Conservation (phyloP, 2,888 invertebrate species). For the Anarsia innoxiella region DNA sequence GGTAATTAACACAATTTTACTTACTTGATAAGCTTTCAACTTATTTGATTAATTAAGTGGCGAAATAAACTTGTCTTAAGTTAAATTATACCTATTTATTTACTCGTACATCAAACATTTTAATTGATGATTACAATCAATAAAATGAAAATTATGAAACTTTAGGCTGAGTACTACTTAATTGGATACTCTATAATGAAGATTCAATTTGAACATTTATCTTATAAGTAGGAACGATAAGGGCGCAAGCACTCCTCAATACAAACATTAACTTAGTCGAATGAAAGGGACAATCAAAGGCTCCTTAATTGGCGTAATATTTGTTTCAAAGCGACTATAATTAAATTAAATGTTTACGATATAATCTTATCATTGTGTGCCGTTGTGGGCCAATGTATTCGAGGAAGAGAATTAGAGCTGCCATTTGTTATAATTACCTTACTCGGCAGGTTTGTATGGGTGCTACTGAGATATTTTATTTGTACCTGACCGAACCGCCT, state of each 20-base stretch:
- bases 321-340: slow-evolving; percentile 35
- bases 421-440: neutral
- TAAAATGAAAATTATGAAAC: too few species aligned
- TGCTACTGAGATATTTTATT: too few species aligned
- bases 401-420: neutral
- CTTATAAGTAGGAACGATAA: too few species aligned
- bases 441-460: too few species aligned
- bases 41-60: neutral
- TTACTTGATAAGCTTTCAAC: neutral
- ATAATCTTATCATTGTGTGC: too few species aligned
- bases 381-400: slow-evolving; percentile 14
- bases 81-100: too few species aligned
- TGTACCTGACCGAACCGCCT: too few species aligned
- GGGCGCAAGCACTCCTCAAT: slow-evolving; percentile 38
- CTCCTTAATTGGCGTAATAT: slow-evolving; percentile 24
- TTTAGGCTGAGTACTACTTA: too few species aligned
- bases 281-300: slow-evolving; percentile 40
- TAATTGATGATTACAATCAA: too few species aligned
- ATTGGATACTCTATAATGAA: too few species aligned
- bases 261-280: slow-evolving; percentile 47
- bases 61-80: neutral
- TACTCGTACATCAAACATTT: too few species aligned
- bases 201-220: too few species aligned
- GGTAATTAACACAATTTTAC: slow-evolving; percentile 18
- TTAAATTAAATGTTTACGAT: slow-evolving; percentile 54